Base-by-base conservation (phyloP, 2,888 invertebrate genomes). In the Sinohyriopsis cumingii region DNA sequence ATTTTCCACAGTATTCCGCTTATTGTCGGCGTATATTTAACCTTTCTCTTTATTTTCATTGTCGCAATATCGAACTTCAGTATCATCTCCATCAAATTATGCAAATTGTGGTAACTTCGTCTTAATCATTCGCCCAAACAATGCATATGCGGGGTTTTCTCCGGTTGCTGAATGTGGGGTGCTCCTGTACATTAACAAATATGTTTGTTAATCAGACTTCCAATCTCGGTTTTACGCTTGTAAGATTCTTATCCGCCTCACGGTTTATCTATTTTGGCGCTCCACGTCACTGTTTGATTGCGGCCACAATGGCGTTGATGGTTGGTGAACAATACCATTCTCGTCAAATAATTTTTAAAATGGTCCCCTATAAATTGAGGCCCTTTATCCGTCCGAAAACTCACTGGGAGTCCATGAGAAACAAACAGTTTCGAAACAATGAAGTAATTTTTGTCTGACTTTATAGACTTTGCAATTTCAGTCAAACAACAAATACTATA, bases 321-420 rank as follows among this genome's bases (percentile, higher is more conserved):
- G 56, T 28, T 66, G 62, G 54, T 79, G 77, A 22, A 67, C 65
- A 55, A 81, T 77, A 7, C 68, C 65, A 67, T 68, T 56, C 33
- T 62, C 20, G 68, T 55, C 5, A 73, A 55, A 66, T 69, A 81
- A 5, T 59, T 56, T 64, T 69, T 61, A 56, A 79, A 69, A 22
- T 70, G 59, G 25, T 60, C 19, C 56, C 72, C 72, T 5, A 71
- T 65, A 59, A 78, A 80, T 57, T 73, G 74, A 12, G 70, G 66
- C 59, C 71, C 78, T 60, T 77, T 81, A 56, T 80, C 81, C 19
- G 75, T 80, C 25, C 57, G 66, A 12, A 80, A 59, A 22, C 72
- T 77, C 15, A 71, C 3, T 55, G 82, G 77, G 5, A 73, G 22
- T 9, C 76, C 79, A 78, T 78, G 74, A 22, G 68, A 65, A 18